These are phyloP conservation scores for Otus sunia DNA, from an alignment of 2,113 vertebrate species.

Conservation along the genomic window DNA sequence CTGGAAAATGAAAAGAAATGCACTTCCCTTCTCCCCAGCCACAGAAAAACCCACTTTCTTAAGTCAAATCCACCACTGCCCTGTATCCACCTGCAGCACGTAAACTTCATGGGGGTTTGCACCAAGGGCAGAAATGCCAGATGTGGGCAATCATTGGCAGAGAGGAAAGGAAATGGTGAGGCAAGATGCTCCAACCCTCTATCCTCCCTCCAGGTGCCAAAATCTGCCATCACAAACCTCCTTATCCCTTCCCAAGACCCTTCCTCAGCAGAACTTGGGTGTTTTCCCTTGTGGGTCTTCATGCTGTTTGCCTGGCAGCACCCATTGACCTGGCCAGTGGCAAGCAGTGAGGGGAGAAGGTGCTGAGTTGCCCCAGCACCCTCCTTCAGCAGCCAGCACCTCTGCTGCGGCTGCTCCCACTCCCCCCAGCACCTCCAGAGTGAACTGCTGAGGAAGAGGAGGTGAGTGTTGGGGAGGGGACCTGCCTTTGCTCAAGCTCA, in stretches of 20 bases:
- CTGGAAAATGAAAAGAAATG: constrained; percentile 2
- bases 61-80: background rate
- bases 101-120: background rate
- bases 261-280: background rate
- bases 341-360: background rate
- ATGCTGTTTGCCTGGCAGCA: rapidly evolving
- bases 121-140: background rate
- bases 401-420: rapidly evolving
- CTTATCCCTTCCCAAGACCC: background rate
- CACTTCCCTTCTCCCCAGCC: background rate
- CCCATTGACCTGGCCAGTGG: rapidly evolving
- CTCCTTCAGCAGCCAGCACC: background rate
- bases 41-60: background rate
- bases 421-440: background rate
- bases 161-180: background rate
- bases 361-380: background rate
- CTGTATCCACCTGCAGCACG: background rate
- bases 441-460: background rate
- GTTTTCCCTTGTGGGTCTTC: rapidly evolving
- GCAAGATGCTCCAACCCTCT: background rate
- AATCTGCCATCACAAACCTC: background rate
- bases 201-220: background rate
- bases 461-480: background rate
- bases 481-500: rapidly evolving
- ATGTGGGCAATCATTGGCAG: background rate